Percentiles rank a stretch among this genome's conserved stretches.
phyloP scores from a whole-genome alignment of 2,113 vertebrate species.

The Microtus oregoni region DNA sequence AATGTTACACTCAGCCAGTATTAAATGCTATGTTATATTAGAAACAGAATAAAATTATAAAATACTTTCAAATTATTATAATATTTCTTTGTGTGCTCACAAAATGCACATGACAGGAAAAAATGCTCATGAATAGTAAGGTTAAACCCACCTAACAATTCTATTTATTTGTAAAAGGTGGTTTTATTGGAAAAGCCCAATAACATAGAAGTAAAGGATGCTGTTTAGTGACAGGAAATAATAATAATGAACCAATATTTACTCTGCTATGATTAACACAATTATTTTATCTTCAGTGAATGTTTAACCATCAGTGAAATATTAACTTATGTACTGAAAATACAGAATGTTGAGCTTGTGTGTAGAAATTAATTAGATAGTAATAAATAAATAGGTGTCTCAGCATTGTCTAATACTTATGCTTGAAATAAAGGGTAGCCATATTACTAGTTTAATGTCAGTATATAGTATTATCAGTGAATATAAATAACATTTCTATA shows the following conservation, averaged over 20 bases:
- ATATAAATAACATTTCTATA: neutral
- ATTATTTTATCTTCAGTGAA: neutral
- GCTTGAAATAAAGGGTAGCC: neutral
- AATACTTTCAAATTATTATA: neutral
- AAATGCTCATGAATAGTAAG: conserved; percentile 1
- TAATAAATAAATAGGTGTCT: conserved; percentile 2
- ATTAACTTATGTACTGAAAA: neutral
- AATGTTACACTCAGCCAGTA: neutral
- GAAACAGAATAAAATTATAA: neutral
- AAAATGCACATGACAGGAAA: neutral
- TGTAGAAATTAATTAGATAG: neutral
- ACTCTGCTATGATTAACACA: neutral
- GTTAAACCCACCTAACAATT: neutral
- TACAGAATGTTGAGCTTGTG: neutral
- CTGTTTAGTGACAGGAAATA: neutral
- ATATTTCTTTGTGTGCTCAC: neutral
- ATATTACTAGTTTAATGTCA: neutral
- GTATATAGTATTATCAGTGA: neutral
- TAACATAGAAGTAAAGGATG: neutral
- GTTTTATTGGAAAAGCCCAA: conserved; percentile 6
- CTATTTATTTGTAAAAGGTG: conserved; percentile 23
- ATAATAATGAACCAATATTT: conserved; percentile 33
- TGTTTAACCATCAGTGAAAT: conserved; percentile 41
- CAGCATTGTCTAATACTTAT: neutral
- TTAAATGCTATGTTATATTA: neutral